These are phyloP conservation scores for Dicerorhinus sumatrensis DNA, from an alignment of 2,113 vertebrate species.

Conservation along the genomic window DNA sequence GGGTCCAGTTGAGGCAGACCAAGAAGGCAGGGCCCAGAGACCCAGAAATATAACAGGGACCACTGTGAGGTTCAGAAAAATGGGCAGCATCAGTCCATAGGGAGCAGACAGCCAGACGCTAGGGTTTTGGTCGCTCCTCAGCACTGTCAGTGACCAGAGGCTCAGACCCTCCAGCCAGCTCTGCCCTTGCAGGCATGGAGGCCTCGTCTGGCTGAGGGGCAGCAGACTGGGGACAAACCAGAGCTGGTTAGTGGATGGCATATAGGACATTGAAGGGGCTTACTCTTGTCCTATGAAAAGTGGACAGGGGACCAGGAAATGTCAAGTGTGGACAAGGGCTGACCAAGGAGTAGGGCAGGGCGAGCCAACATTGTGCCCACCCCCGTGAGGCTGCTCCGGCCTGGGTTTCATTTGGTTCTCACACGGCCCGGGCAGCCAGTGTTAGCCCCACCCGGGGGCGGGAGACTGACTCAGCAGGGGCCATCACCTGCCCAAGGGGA, in stretches of 20 bases:
- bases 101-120: background rate
- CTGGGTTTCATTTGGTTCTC: no score
- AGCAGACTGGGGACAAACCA: background rate
- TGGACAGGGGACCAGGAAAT: no score
- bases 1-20: background rate
- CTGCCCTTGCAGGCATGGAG: fast-evolving
- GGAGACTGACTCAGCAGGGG: background rate
- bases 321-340: background rate
- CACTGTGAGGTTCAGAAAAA: background rate
- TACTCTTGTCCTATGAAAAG: background rate
- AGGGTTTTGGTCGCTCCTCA: background rate
- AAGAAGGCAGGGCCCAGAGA: background rate
- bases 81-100: no score
- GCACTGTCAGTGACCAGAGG: background rate
- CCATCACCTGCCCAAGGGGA: fast-evolving
- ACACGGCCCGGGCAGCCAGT: no score
- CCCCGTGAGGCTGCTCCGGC: no score
- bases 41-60: background rate
- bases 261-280: background rate
- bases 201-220: background rate
- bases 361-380: background rate
- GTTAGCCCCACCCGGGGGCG: no score
- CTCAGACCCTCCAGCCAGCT: background rate
- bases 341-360: background rate
- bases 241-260: background rate